Conservation (phyloP, 2,888 invertebrate genomes). For the Perizoma flavofasciatum region DNA sequence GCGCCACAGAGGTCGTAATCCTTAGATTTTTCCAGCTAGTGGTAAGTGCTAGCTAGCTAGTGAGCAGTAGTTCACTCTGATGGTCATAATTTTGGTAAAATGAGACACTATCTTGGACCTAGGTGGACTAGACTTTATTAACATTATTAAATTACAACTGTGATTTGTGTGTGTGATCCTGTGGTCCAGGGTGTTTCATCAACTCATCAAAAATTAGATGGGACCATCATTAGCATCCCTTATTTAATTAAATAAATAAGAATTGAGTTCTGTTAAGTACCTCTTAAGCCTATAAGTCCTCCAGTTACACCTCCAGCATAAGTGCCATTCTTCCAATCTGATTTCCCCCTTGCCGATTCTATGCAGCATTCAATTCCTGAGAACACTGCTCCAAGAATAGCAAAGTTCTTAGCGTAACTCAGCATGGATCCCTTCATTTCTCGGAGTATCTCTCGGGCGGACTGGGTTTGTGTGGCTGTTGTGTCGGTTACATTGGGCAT, state of each 20-base stretch:
- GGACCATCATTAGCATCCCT: not conserved
- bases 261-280: slow-evolving; percentile 58
- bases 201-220: too few species aligned
- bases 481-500: slow-evolving; percentile 92
- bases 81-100: too few species aligned
- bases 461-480: slow-evolving; percentile 88
- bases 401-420: slow-evolving; percentile 99
- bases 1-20: too few species aligned
- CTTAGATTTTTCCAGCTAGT: too few species aligned
- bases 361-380: slow-evolving; percentile 97
- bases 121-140: too few species aligned
- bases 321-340: slow-evolving; percentile 98
- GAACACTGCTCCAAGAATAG: slow-evolving; percentile 96
- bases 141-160: too few species aligned
- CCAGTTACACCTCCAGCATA: slow-evolving; percentile 97
- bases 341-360: slow-evolving; percentile 97
- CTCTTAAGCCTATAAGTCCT: slow-evolving; percentile 93
- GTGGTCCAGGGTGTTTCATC: too few species aligned
- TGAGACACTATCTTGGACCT: too few species aligned
- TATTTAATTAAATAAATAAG: not conserved
- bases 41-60: too few species aligned
- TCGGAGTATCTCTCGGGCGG: slow-evolving; percentile 92
- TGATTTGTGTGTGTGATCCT: too few species aligned
- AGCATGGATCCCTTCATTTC: slow-evolving; percentile 97
- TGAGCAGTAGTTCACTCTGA: too few species aligned